Evolutionary conservation across 2,888 invertebrate species (phyloP).

Genomic region (Silvanus unidentatus): DNA sequence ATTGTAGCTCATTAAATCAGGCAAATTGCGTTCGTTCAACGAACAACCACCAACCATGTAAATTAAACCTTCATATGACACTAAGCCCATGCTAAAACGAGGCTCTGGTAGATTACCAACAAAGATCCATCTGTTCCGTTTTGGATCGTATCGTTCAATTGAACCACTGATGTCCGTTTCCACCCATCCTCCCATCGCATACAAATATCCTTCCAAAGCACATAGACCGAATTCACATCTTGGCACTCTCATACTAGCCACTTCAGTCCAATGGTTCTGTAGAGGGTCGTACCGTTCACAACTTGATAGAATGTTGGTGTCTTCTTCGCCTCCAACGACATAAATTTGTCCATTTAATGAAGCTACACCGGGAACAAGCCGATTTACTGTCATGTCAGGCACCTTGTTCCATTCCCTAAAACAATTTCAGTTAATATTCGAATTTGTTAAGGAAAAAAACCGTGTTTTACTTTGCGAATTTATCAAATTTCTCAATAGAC

Average conservation of each 20-base stretch:
- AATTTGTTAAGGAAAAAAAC: background rate
- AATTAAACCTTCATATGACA: slow-evolving; percentile 75
- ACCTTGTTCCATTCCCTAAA: slow-evolving; percentile 73
- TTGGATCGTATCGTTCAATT: slow-evolving; percentile 82
- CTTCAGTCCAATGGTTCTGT: slow-evolving; percentile 26
- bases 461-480: slow-evolving; percentile 28
- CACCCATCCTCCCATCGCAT: slow-evolving; percentile 91
- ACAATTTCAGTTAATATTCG: background rate
- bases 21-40: slow-evolving; percentile 69
- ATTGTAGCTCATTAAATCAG: slow-evolving; percentile 73
- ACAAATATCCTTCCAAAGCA: slow-evolving; percentile 73
- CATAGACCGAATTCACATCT: slow-evolving; percentile 87
- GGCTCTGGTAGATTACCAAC: slow-evolving; percentile 77
- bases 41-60: slow-evolving; percentile 91
- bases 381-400: slow-evolving; percentile 74
- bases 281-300: slow-evolving; percentile 76
- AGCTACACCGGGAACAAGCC: slow-evolving; percentile 81
- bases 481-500: slow-evolving; percentile 77
- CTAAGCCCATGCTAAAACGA: slow-evolving; percentile 87
- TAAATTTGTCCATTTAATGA: slow-evolving; percentile 79
- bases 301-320: slow-evolving; percentile 80
- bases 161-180: slow-evolving; percentile 85
- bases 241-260: slow-evolving; percentile 72
- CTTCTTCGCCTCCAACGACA: slow-evolving; percentile 88
- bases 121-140: slow-evolving; percentile 69